Conservation (phyloP, 2,888 invertebrate genomes). For the Lochmaea crataegi region DNA sequence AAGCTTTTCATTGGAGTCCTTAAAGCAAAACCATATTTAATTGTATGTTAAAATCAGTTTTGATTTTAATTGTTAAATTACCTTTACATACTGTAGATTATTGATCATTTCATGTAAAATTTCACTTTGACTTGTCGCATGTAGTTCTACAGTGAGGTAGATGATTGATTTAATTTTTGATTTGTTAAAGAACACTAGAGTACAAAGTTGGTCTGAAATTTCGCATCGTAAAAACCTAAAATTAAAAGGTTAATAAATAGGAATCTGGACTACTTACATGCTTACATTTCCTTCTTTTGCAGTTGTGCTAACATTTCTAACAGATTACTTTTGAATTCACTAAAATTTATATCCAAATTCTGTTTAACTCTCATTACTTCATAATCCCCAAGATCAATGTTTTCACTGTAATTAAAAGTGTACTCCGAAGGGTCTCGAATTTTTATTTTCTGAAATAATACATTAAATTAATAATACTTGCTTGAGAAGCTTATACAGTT, state of each 20-base stretch:
- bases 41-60: background rate
- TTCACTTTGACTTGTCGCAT: slow-evolving; percentile 59
- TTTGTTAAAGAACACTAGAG: slow-evolving; percentile 60
- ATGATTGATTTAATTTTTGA: slow-evolving; percentile 61
- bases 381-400: slow-evolving; percentile 57
- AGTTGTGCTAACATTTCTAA: slow-evolving; percentile 59
- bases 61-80: slow-evolving; percentile 25
- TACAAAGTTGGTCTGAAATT: slow-evolving; percentile 52
- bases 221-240: slow-evolving; percentile 59
- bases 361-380: slow-evolving; percentile 59
- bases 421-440: slow-evolving; percentile 56
- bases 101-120: slow-evolving; percentile 60
- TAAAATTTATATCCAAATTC: slow-evolving; percentile 60
- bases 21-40: slow-evolving; percentile 21
- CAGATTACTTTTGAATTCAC: slow-evolving; percentile 60
- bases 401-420: slow-evolving; percentile 59
- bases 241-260: slow-evolving; percentile 13
- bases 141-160: slow-evolving; percentile 60
- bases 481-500: background rate
- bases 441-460: slow-evolving; percentile 9
- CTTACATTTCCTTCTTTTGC: slow-evolving; percentile 55
- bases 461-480: slow-evolving; percentile 19
- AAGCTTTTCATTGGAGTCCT: slow-evolving; percentile 48
- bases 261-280: background rate
- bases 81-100: slow-evolving; percentile 56